These are phyloP conservation scores for Ooceraea biroi DNA, from an alignment of 1,140 invertebrate genomes.

Conservation along the genomic window DNA sequence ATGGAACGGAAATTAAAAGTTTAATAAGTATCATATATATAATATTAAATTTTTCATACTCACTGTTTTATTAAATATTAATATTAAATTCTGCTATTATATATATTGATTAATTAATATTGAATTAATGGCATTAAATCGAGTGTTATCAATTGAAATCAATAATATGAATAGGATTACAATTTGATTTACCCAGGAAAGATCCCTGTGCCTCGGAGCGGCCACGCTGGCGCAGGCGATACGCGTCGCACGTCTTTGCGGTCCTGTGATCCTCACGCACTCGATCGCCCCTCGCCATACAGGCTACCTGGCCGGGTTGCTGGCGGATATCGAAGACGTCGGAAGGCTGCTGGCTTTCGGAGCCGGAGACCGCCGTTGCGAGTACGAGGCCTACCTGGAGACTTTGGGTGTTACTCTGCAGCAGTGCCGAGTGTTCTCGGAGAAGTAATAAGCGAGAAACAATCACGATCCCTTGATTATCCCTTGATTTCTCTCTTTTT, in stretches of 20 bases:
- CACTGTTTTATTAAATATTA: too few relatives aligned
- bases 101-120: too few relatives aligned
- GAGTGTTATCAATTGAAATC: too few relatives aligned
- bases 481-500: not conserved
- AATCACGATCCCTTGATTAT: not conserved
- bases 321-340: conserved; percentile 88
- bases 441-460: conserved; percentile 73
- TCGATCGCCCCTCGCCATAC: conserved; percentile 91
- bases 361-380: conserved; percentile 81
- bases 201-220: conserved; percentile 91
- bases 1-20: too few relatives aligned
- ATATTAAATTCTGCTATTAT: too few relatives aligned
- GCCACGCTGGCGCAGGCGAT: conserved; percentile 90
- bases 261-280: conserved; percentile 92
- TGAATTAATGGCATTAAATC: too few relatives aligned
- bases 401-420: conserved; percentile 77
- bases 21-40: too few relatives aligned
- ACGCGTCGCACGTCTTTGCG: conserved; percentile 88
- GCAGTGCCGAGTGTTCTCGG: conserved; percentile 83
- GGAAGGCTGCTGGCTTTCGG: conserved; percentile 88
- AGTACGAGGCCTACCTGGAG: conserved; percentile 81
- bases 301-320: conserved; percentile 90
- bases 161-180: too few relatives aligned
- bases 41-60: too few relatives aligned
- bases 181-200: conserved; percentile 86